phyloP scores from a whole-genome alignment of 2,888 invertebrate species.

The Cosmia trapezina region DNA sequence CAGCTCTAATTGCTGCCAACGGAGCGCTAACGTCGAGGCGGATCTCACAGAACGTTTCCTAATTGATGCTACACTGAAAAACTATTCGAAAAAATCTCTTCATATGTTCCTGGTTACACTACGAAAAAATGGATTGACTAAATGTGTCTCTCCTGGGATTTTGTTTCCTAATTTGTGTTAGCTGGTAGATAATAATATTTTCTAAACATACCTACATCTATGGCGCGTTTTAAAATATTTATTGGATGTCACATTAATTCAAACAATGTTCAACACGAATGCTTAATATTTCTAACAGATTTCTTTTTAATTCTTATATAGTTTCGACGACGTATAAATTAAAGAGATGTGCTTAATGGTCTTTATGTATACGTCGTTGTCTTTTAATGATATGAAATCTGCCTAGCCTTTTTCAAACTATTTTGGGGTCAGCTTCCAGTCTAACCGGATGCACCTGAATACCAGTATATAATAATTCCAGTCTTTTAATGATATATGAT shows the following conservation, averaged over 20 bases:
- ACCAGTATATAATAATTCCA: too few relatives aligned
- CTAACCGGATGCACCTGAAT: too few relatives aligned
- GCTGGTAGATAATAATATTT: slow-evolving; percentile 40
- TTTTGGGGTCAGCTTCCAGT: too few relatives aligned
- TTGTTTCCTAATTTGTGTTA: slow-evolving; percentile 61
- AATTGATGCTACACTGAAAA: slow-evolving; percentile 75
- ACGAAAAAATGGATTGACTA: slow-evolving; percentile 74
- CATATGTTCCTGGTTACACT: slow-evolving; percentile 83
- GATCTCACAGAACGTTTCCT: slow-evolving; percentile 74
- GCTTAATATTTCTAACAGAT: slow-evolving; percentile 37
- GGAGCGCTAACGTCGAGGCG: slow-evolving; percentile 77
- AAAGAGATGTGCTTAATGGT: slow-evolving; percentile 37
- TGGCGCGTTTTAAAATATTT: slow-evolving; percentile 33
- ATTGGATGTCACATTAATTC: slow-evolving; percentile 55
- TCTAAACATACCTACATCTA: slow-evolving; percentile 16
- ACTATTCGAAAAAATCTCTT: slow-evolving; percentile 65
- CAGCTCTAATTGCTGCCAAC: slow-evolving; percentile 75
- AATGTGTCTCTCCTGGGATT: slow-evolving; percentile 68
- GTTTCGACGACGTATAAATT: slow-evolving; percentile 41
- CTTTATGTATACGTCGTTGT: slow-evolving; percentile 27
- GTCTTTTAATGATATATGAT: slow-evolving; percentile 42
- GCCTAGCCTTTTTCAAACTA: too few relatives aligned
- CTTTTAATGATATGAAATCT: slow-evolving; percentile 32
- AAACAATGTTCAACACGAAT: slow-evolving; percentile 56
- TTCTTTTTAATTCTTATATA: slow-evolving; percentile 39